phyloP scores from a whole-genome alignment of 30 jellyfish, hydroid and myxozoan species.

The Aurelia coerulea region DNA sequence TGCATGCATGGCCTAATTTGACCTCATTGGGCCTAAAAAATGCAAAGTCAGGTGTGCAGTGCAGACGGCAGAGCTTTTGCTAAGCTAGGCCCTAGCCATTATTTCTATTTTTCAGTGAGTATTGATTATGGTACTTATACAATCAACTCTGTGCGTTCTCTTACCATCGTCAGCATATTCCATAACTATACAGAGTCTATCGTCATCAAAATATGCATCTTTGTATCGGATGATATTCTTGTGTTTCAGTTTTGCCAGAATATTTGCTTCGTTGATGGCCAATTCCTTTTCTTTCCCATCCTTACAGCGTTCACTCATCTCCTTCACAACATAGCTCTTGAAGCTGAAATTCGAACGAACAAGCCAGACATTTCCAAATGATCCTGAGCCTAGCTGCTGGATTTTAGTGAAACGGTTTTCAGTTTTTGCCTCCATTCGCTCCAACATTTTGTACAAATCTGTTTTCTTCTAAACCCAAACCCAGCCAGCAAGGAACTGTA shows the following conservation, averaged over 20 bases:
- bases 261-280: conserved; percentile 82
- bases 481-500: too few relatives aligned
- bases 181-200: conserved; percentile 70
- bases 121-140: too few relatives aligned
- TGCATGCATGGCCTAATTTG: too few relatives aligned
- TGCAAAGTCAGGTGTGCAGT: too few relatives aligned
- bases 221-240: conserved; percentile 74
- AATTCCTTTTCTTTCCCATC: conserved; percentile 44
- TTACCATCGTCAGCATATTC: conserved; percentile 90
- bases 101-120: too few relatives aligned
- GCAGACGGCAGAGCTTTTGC: too few relatives aligned
- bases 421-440: background rate
- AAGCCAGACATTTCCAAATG: conserved; percentile 82
- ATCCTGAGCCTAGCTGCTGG: conserved; percentile 63
- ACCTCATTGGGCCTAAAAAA: too few relatives aligned
- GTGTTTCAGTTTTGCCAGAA: conserved; percentile 76
- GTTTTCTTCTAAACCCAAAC: background rate
- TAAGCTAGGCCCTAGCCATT: too few relatives aligned
- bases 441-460: background rate
- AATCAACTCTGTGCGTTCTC: background rate
- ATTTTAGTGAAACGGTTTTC: conserved; percentile 35
- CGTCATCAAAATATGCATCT: conserved; percentile 70
- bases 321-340: conserved; percentile 66
- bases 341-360: conserved; percentile 55
- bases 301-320: conserved; percentile 40